Percentiles rank a stretch among this genome's conserved stretches.
These are phyloP conservation scores for Altica lythri DNA, from an alignment of 2,888 invertebrate species.

Conservation along the genomic window DNA sequence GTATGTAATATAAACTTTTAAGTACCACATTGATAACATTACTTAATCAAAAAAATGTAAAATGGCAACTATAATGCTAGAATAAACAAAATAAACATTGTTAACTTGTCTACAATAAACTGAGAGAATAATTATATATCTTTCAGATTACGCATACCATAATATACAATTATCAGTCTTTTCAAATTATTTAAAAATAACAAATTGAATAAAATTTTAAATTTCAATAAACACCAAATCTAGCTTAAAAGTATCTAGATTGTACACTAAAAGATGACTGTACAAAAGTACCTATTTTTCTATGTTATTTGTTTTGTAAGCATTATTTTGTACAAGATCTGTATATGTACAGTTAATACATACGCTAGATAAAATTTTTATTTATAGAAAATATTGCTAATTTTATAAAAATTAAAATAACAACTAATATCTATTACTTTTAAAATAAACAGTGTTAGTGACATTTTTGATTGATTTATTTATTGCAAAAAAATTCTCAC, in stretches of 20 bases:
- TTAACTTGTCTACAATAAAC: slow-evolving; percentile 8
- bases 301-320: slow-evolving; percentile 41
- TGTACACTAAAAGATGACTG: slow-evolving; percentile 49
- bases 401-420: slow-evolving; percentile 1
- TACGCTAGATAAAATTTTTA: slow-evolving; percentile 3
- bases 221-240: slow-evolving; percentile 44
- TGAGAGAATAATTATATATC: slow-evolving; percentile 3
- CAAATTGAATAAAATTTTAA: slow-evolving; percentile 41
- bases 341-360: slow-evolving; percentile 36
- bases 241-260: slow-evolving; percentile 39
- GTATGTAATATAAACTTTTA: slow-evolving; percentile 48
- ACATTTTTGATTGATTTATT: slow-evolving; percentile 6
- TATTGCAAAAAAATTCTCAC: slow-evolving; percentile 2
- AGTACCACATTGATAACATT: slow-evolving; percentile 48
- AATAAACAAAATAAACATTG: slow-evolving; percentile 24
- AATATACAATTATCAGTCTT: slow-evolving; percentile 45
- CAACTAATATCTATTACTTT: slow-evolving; percentile 3
- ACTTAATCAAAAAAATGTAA: slow-evolving; percentile 38
- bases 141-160: slow-evolving; percentile 14
- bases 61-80: slow-evolving; percentile 30
- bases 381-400: slow-evolving; percentile 1
- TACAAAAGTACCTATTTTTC: slow-evolving; percentile 45
- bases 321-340: slow-evolving; percentile 43
- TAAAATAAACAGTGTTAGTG: too few species aligned
- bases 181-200: slow-evolving; percentile 40